phyloP scores from a whole-genome alignment of 2,888 invertebrate genomes.

The Leucophora obtusa region DNA sequence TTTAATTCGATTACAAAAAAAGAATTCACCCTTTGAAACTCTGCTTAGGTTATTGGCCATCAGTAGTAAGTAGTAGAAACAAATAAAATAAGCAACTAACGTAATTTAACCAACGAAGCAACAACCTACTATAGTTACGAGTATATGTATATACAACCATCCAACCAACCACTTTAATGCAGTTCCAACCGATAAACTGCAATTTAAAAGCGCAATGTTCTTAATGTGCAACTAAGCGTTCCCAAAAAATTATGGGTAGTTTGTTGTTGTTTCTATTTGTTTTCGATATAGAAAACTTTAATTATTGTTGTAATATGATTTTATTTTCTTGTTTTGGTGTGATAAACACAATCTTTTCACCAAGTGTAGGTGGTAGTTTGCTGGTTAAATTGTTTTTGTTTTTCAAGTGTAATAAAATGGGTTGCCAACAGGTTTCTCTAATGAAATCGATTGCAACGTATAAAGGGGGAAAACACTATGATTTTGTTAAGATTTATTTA shows the following conservation, averaged over 20 bases:
- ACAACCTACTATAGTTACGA: conserved; percentile 3
- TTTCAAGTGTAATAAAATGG: conserved; percentile 47
- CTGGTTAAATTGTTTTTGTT: conserved; percentile 41
- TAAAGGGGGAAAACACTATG: not conserved
- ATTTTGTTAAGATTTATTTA: not conserved
- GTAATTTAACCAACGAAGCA: conserved; percentile 25
- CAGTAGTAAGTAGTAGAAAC: conserved; percentile 6
- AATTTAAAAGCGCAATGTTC: conserved; percentile 59
- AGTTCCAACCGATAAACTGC: conserved; percentile 52
- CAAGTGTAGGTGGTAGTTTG: conserved; percentile 35
- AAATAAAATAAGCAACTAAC: conserved; percentile 7
- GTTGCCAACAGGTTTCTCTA: conserved; percentile 52
- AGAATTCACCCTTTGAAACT: not conserved
- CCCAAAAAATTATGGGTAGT: conserved; percentile 31
- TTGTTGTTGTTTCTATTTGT: not conserved
- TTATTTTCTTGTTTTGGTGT: not conserved
- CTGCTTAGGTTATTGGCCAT: conserved; percentile 35
- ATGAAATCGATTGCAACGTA: not conserved
- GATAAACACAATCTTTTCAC: conserved; percentile 3
- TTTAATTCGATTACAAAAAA: too few species aligned
- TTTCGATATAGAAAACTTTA: conserved; percentile 24
- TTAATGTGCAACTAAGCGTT: conserved; percentile 59
- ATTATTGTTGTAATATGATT: conserved; percentile 22
- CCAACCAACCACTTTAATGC: conserved; percentile 40
- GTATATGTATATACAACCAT: not conserved